These are phyloP conservation scores for Meliscaeva auricollis DNA, from an alignment of 2,888 invertebrate species.

Conservation along the genomic window DNA sequence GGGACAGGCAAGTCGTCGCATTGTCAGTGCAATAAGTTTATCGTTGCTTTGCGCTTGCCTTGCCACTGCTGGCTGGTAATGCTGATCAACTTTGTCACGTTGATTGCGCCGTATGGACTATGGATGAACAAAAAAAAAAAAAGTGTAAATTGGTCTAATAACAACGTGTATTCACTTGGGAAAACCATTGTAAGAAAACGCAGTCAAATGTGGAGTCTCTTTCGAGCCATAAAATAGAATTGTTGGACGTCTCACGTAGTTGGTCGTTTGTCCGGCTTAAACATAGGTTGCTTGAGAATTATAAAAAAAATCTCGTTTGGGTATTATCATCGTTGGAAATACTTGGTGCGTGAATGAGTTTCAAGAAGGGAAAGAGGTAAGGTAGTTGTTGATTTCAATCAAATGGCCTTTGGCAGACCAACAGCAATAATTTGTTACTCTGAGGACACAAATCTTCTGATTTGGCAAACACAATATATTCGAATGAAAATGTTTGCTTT, in stretches of 20 bases:
- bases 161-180: slow-evolving; percentile 67
- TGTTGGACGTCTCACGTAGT: not conserved
- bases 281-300: slow-evolving; percentile 20
- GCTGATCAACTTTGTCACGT: slow-evolving; percentile 1
- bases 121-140: slow-evolving; percentile 15
- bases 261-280: not conserved
- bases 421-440: slow-evolving; percentile 57
- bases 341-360: slow-evolving; percentile 40
- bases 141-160: slow-evolving; percentile 74
- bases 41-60: not conserved
- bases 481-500: slow-evolving; percentile 38
- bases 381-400: slow-evolving; percentile 7
- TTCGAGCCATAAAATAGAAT: slow-evolving; percentile 36
- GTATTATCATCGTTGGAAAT: slow-evolving; percentile 30
- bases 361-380: not conserved
- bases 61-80: no score
- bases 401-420: slow-evolving; percentile 26
- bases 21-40: slow-evolving; percentile 14
- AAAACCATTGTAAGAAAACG: slow-evolving; percentile 58
- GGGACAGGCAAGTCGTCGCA: slow-evolving; percentile 26
- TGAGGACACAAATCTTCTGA: slow-evolving; percentile 53
- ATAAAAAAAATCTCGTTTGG: slow-evolving; percentile 37
- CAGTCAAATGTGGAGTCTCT: slow-evolving; percentile 56
- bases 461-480: slow-evolving; percentile 57
- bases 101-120: slow-evolving; percentile 1